Base-by-base conservation (phyloP, 2,888 invertebrate genomes). In the Rhyacophila evoluta region DNA sequence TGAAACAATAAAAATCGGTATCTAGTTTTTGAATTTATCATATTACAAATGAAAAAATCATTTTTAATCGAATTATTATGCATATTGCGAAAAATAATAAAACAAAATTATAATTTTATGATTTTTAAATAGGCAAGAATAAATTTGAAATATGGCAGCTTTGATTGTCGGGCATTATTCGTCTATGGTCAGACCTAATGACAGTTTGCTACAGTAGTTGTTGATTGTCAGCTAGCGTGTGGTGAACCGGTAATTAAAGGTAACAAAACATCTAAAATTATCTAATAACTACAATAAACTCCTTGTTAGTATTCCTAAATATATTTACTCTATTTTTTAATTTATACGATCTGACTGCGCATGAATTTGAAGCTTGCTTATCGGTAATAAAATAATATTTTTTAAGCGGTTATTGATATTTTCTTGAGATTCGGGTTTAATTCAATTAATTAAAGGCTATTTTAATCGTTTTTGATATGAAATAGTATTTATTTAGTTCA, bases 161-260 rank as follows among this genome's bases (percentile, higher is more conserved):
- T n/a, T n/a, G n/a, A n/a, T n/a, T n/a, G n/a, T 4, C 10, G 25
- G 19, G 55, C 55, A 55, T 55, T 55, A 55, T 55, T 55, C 19
- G 55, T 55, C 55, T 55, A 55, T 55, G 55, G 25, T n/a, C n/a
- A n/a, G n/a, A 55, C 55, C 19, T 19, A 55, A 55, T 55, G 55
- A 55, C 55, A 55, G 55, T 55, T 55, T 55, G 55, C 55, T 55
- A 25, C 55, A 55, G 19, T 55, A 55, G 15, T 55, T 55, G 55
- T 55, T 55, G 55, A 55, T 55, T 55, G 55, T 55, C 55, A 55
- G 55, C 55, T 55, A 55, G 55, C 55, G 55, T 55, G 55, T 55
- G 55, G 15, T 19, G 19, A 55, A 55, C 55, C 55, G 55, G 55
- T 55, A 55, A 55, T 55, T 25, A 8, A 19, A 55, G 55, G 55